Percentiles rank a stretch among this genome's conserved stretches.
These are phyloP conservation scores for Heteromyza rotundicornis DNA, from an alignment of 2,888 invertebrate genomes.

Conservation along the genomic window DNA sequence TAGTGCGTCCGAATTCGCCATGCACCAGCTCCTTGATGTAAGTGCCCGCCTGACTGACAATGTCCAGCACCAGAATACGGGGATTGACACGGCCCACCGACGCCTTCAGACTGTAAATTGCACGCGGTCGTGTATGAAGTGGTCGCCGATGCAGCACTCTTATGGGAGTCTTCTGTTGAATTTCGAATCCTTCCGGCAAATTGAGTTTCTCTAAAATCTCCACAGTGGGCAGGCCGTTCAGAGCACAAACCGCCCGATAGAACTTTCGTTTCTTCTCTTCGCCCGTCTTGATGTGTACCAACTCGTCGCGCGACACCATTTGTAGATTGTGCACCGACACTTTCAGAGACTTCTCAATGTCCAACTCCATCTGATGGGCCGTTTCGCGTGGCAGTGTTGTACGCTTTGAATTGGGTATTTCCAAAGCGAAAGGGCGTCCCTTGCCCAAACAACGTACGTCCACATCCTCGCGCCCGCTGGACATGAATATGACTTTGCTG, in stretches of 20 bases:
- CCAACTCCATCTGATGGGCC: slow-evolving; percentile 66
- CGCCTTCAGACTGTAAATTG: slow-evolving; percentile 72
- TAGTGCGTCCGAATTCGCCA: slow-evolving; percentile 91
- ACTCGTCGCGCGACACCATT: slow-evolving; percentile 71
- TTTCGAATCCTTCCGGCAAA: slow-evolving; percentile 62
- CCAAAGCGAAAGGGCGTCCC: slow-evolving; percentile 92
- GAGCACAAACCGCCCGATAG: slow-evolving; percentile 81
- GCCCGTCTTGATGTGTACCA: slow-evolving; percentile 78
- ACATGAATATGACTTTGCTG: slow-evolving; percentile 74
- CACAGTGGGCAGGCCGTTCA: slow-evolving; percentile 61
- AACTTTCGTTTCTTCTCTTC: slow-evolving; percentile 88
- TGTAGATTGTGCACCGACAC: slow-evolving; percentile 71
- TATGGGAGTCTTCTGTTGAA: slow-evolving; percentile 87
- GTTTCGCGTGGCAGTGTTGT: slow-evolving; percentile 65
- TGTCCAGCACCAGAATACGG: slow-evolving; percentile 67
- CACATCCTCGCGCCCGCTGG: slow-evolving; percentile 96
- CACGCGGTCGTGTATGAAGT: slow-evolving; percentile 71
- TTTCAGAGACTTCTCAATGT: slow-evolving; percentile 65
- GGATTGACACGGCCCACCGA: slow-evolving; percentile 64
- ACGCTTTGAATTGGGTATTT: slow-evolving; percentile 74
- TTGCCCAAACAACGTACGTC: slow-evolving; percentile 92
- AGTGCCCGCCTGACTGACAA: slow-evolving; percentile 89
- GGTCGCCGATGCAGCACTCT: slow-evolving; percentile 88
- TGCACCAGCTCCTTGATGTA: slow-evolving; percentile 98
- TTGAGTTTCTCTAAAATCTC: slow-evolving; percentile 66